Evolutionary conservation across 2,888 invertebrate species (phyloP).

Genomic region (Cheilosia grossa): DNA sequence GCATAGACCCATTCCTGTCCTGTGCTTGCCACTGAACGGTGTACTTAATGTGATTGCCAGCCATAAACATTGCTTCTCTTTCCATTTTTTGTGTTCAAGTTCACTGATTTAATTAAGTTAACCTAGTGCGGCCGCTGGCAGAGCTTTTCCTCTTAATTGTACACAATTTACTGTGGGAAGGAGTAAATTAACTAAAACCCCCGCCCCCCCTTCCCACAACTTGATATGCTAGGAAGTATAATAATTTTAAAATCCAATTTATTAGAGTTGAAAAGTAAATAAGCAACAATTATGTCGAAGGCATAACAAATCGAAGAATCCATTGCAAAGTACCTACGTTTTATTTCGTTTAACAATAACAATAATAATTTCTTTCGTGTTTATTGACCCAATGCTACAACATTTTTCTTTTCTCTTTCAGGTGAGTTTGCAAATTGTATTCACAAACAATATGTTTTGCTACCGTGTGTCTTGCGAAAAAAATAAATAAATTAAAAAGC

Average conservation of each 20-base stretch:
- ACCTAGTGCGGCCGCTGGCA: neutral
- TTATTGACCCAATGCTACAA: slow-evolving; percentile 56
- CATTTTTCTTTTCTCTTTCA: slow-evolving; percentile 42
- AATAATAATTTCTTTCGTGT: slow-evolving; percentile 37
- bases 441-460: slow-evolving; percentile 48
- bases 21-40: slow-evolving; percentile 23
- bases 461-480: slow-evolving; percentile 23
- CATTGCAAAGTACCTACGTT: slow-evolving; percentile 12
- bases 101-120: slow-evolving; percentile 48
- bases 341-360: slow-evolving; percentile 21
- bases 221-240: neutral
- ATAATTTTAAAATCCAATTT: slow-evolving; percentile 2
- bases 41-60: slow-evolving; percentile 48
- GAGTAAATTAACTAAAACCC: slow-evolving; percentile 3
- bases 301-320: slow-evolving; percentile 34
- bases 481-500: slow-evolving; percentile 30
- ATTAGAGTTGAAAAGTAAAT: neutral
- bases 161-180: neutral
- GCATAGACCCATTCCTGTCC: slow-evolving; percentile 1
- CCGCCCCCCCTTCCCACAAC: neutral
- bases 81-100: slow-evolving; percentile 5
- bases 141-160: slow-evolving; percentile 26
- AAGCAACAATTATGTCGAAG: slow-evolving; percentile 16
- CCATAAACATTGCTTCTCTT: slow-evolving; percentile 5
- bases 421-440: slow-evolving; percentile 65